Conservation (phyloP, 1,140 invertebrate genomes). For the Sesamia nonagrioides region DNA sequence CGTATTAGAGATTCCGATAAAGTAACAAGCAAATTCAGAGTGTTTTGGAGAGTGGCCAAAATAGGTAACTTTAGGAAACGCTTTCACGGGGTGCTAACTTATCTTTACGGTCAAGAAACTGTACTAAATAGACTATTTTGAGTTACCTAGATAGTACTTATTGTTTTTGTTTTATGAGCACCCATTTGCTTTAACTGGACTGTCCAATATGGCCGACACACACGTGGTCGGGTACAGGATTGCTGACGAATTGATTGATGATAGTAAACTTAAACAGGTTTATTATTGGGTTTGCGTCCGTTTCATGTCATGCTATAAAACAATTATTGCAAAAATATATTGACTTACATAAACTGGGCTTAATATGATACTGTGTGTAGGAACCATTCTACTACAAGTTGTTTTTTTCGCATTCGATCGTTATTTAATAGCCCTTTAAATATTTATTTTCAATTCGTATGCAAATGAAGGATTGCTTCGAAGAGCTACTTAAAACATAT, state of each 20-base stretch:
- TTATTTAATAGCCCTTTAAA: neutral
- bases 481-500: neutral
- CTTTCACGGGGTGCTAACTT: neutral
- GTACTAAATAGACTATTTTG: too few relatives aligned
- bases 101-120: neutral
- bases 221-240: neutral
- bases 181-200: neutral
- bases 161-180: too few relatives aligned
- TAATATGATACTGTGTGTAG: too few relatives aligned
- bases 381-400: too few relatives aligned
- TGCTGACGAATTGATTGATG: neutral
- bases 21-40: neutral
- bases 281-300: neutral
- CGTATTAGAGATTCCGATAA: too few relatives aligned
- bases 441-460: slow-evolving; percentile 20
- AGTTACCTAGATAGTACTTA: too few relatives aligned
- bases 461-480: neutral
- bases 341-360: neutral
- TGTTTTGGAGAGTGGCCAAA: neutral
- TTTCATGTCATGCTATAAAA: neutral
- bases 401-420: neutral
- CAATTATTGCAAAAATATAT: neutral
- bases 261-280: neutral
- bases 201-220: neutral
- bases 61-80: neutral